These are phyloP conservation scores for Dermatemys mawii DNA, from an alignment of 2,113 vertebrate species.

Conservation along the genomic window DNA sequence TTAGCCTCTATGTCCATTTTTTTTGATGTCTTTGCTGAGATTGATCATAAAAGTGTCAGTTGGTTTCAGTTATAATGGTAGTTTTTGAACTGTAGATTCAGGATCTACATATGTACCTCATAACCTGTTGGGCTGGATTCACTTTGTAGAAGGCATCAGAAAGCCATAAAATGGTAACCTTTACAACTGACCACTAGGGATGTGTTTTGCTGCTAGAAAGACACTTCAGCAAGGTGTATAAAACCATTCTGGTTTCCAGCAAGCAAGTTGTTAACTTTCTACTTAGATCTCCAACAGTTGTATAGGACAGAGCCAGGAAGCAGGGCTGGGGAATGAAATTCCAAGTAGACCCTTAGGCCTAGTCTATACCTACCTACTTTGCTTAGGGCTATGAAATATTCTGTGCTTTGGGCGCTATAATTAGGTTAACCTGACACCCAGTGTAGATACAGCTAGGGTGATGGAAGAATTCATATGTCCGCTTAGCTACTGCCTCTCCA, in stretches of 20 bases:
- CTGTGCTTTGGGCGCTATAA: not conserved
- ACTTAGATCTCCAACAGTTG: not conserved
- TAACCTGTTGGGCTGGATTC: not conserved
- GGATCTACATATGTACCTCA: not conserved
- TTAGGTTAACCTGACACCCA: not conserved
- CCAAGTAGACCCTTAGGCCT: not conserved
- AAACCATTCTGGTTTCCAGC: not conserved
- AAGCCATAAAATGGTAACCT: not conserved
- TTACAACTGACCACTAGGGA: not conserved
- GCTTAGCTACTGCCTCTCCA: not conserved
- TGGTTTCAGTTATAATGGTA: not conserved
- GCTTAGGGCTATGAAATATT: not conserved
- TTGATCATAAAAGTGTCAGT: not conserved
- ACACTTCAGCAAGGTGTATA: not conserved
- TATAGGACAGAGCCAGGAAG: not conserved
- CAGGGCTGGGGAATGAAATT: not conserved
- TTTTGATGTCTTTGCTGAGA: not conserved
- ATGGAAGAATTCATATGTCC: not conserved
- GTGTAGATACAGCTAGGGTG: not conserved
- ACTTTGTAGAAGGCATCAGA: not conserved
- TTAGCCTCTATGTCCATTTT: not conserved
- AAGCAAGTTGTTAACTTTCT: not conserved
- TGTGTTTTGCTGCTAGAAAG: not conserved
- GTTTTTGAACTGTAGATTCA: not conserved
- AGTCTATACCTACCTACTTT: not conserved